Base-by-base conservation (phyloP, 2,113 vertebrate genomes). In the Taurulus bubalis region DNA sequence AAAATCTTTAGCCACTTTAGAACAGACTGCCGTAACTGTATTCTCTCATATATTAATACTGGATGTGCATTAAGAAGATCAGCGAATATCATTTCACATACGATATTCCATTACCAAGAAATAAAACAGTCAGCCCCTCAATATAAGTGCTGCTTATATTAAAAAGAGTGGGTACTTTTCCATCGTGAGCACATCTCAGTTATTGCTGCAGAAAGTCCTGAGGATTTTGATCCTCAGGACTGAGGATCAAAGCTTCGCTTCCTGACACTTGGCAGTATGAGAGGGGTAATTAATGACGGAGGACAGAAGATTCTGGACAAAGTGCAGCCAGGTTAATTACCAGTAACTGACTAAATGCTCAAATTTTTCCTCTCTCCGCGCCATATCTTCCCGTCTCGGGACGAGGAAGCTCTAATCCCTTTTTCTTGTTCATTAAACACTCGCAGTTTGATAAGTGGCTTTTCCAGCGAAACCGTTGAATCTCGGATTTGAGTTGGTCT, bases 391-490 rank as follows among this genome's bases (percentile, higher is more conserved):
- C 58, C 40, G 40, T 20, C 59, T 62, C 10, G 2, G 56, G 70
- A 84, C 58, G 9, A 69, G 65, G 20, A 11, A n/a, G n/a, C 72
- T 62, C 59, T 85, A 88, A 90, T 89, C 88, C 85, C 22, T 47
- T 42, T 75, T 71, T 77, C 72, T 71, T 71, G 62, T 67, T 82
- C 75, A 70, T 84, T 84, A 86, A 87, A 14, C 12, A 3, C 40
- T 71, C 45, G 1, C 26, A 24, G 66, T n/a, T 75, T 80, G 75
- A 82, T 82, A 79, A 85, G 67, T 45, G 58, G 62, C 60, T 71
- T 75, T 65, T 24, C 3, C 1, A 0, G 51, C n/a, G 3, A 14
- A 71, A 45, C 53, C 55, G 10, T 40, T 64, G 32, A 73, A 75
- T 71, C 82, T 71, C 40, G 15, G 0, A 74, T 53, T 34, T 1